These are phyloP conservation scores for Pycnonotus jocosus DNA, from an alignment of 2,113 vertebrate species.

Conservation along the genomic window DNA sequence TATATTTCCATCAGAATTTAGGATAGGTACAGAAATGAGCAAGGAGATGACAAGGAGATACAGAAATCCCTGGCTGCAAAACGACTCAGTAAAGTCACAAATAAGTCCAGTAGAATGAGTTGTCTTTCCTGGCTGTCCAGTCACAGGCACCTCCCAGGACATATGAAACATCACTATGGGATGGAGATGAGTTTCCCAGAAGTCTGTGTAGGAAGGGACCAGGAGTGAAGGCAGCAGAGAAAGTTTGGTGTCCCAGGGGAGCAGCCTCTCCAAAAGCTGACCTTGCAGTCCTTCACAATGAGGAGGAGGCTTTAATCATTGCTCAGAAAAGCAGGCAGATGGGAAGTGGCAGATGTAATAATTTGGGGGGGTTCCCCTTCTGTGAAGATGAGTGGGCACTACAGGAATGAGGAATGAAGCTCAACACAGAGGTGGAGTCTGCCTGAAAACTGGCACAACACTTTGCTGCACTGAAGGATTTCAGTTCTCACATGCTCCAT, in stretches of 20 bases:
- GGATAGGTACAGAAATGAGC: not conserved
- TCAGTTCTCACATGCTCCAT: constrained; percentile 30
- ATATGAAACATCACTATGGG: not conserved
- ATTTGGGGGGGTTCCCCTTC: not conserved
- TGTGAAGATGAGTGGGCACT: not conserved
- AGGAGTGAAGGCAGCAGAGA: not conserved
- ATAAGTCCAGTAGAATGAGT: not conserved
- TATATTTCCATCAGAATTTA: not conserved
- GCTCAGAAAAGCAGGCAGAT: not conserved
- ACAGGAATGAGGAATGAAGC: not conserved
- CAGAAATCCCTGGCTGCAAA: not conserved
- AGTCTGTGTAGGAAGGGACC: not conserved
- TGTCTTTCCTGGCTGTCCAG: not conserved
- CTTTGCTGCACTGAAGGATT: not conserved
- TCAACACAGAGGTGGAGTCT: constrained; percentile 9
- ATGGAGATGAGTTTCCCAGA: not conserved
- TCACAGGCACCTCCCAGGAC: not conserved
- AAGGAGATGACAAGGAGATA: not conserved
- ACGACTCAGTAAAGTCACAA: not conserved
- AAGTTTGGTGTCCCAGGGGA: not conserved
- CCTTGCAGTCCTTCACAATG: fast-evolving
- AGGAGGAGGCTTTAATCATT: not conserved
- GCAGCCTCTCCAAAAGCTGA: not conserved
- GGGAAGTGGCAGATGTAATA: not conserved
- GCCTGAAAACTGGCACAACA: not conserved